phyloP scores from a whole-genome alignment of 35 echinoderm and acorn worm genomes.

The Heliocidaris erythrogramma region DNA sequence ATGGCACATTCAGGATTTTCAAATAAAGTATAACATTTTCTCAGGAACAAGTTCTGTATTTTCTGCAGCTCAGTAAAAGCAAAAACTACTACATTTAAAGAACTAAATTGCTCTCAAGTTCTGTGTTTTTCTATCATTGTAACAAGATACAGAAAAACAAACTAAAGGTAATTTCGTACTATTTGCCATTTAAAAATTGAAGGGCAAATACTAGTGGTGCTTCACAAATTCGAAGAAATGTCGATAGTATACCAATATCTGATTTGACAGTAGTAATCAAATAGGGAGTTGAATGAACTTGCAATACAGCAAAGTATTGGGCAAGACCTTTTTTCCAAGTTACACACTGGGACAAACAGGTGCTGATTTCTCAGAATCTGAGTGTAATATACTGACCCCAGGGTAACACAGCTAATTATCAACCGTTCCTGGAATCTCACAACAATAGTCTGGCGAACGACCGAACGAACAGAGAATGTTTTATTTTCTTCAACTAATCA shows the following conservation, averaged over 20 bases:
- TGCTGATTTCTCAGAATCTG: neutral
- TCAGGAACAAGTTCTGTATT: too few relatives aligned
- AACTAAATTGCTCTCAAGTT: too few relatives aligned
- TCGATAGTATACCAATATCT: neutral
- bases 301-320: neutral
- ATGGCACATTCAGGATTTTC: too few relatives aligned
- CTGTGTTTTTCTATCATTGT: too few relatives aligned
- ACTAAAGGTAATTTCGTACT: too few relatives aligned
- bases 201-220: too few relatives aligned
- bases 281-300: constrained; percentile 5
- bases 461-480: neutral
- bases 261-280: constrained; percentile 6
- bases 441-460: neutral
- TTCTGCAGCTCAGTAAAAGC: too few relatives aligned
- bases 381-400: neutral
- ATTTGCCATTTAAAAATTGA: too few relatives aligned
- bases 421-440: neutral
- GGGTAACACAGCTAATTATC: constrained; percentile 1
- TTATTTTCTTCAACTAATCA: neutral
- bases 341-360: neutral
- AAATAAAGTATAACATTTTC: too few relatives aligned
- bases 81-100: too few relatives aligned
- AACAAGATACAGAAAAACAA: too few relatives aligned
- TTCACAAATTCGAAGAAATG: neutral
- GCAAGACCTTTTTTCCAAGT: neutral